phyloP scores from a whole-genome alignment of 2,113 vertebrate genomes.

The Rana temporaria region DNA sequence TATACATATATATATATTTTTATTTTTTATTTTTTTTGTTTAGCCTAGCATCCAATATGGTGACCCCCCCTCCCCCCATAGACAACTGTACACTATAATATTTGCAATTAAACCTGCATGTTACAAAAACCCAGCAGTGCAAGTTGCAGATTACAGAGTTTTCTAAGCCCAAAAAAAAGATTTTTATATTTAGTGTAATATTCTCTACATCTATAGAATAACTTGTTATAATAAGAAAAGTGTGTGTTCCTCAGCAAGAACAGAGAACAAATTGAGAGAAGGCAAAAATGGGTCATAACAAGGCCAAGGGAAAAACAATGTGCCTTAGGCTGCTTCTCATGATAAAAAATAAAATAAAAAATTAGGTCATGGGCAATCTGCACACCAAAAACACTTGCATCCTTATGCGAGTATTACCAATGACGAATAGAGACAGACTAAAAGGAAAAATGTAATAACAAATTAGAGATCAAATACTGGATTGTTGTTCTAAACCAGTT shows the following conservation, averaged over 20 bases:
- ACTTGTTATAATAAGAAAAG: no score
- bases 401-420: not conserved
- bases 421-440: not conserved
- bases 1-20: no score
- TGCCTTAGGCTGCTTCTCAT: not conserved
- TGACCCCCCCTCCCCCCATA: no score
- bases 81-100: no score
- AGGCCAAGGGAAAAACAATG: conserved; percentile 11
- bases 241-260: not conserved
- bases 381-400: not conserved
- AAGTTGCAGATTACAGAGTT: not conserved
- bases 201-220: no score
- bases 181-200: no score
- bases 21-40: no score
- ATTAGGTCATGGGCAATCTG: conserved; percentile 12
- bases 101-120: not conserved
- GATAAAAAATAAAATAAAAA: conserved; percentile 25
- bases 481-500: not conserved
- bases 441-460: no score
- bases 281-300: not conserved
- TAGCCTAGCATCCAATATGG: no score
- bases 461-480: not conserved
- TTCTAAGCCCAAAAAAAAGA: no score
- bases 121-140: not conserved
- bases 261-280: not conserved